phyloP scores from a whole-genome alignment of 2,888 invertebrate species.

The Trachelus troglodyta region DNA sequence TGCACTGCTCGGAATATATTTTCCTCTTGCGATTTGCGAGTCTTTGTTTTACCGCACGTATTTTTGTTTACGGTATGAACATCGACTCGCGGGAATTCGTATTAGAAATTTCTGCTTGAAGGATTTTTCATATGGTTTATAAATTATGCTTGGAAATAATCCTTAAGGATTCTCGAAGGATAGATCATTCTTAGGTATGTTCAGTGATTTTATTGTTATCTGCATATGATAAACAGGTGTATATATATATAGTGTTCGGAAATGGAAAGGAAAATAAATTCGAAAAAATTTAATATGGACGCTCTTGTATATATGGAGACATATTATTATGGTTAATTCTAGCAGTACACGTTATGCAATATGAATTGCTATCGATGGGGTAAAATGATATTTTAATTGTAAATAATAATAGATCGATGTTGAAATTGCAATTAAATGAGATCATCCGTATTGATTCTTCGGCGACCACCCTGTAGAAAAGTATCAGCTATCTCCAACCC shows the following conservation, averaged over 20 bases:
- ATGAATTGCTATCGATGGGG: not conserved
- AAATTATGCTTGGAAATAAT: not conserved
- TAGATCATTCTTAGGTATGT: not conserved
- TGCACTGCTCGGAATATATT: not conserved
- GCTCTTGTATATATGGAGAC: not conserved
- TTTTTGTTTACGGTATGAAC: not conserved
- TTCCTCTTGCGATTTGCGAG: not conserved
- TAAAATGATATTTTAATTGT: not conserved
- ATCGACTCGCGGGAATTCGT: not conserved
- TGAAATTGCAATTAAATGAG: conserved; percentile 42
- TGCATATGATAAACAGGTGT: too few relatives aligned
- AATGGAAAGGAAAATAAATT: not conserved
- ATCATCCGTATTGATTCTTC: conserved; percentile 35
- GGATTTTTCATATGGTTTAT: not conserved
- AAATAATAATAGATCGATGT: not conserved
- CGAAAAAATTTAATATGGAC: not conserved
- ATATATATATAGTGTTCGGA: not conserved
- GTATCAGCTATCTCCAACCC: conserved; percentile 4
- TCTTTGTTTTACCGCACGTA: not conserved
- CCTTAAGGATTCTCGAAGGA: not conserved
- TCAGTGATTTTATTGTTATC: not conserved
- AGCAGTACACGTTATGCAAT: not conserved
- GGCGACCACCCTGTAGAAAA: conserved; percentile 35
- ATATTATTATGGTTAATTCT: not conserved
- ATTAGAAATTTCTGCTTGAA: not conserved